These are phyloP conservation scores for Onychostruthus taczanowskii DNA, from an alignment of 2,113 vertebrate species.

Conservation along the genomic window DNA sequence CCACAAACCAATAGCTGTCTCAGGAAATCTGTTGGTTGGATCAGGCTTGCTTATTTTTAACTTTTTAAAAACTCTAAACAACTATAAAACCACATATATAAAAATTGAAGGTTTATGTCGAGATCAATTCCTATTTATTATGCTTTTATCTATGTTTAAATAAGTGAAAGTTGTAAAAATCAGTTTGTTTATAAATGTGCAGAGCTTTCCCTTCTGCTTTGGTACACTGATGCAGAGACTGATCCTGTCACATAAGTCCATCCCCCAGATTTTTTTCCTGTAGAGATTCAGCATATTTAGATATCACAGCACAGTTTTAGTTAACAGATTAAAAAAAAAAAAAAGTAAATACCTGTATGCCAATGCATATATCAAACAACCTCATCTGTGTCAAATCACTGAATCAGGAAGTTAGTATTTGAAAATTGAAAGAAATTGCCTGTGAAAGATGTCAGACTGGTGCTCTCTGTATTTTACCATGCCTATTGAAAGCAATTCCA, in stretches of 20 bases:
- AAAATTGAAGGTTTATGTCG: background rate
- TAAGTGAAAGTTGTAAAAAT: background rate
- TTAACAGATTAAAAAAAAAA: background rate
- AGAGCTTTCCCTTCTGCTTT: background rate
- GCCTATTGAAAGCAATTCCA: background rate
- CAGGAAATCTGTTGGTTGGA: background rate
- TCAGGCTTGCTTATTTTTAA: background rate
- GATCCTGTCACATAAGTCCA: background rate
- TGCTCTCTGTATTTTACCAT: background rate
- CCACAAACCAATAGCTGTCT: background rate
- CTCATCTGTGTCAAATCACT: background rate
- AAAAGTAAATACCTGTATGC: background rate
- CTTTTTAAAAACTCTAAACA: background rate
- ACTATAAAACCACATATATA: background rate
- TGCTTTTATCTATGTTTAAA: background rate
- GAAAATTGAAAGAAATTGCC: conserved; percentile 1
- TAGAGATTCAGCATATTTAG: background rate
- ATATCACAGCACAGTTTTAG: background rate
- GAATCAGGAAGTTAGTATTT: background rate
- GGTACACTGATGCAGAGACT: background rate
- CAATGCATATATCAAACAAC: background rate
- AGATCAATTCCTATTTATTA: background rate
- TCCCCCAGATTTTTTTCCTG: background rate
- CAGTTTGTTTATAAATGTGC: background rate
- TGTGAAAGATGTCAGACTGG: background rate